Evolutionary conservation across 1,140 invertebrate species (phyloP).

Genomic region (Aphaenogaster ashmeadi): DNA sequence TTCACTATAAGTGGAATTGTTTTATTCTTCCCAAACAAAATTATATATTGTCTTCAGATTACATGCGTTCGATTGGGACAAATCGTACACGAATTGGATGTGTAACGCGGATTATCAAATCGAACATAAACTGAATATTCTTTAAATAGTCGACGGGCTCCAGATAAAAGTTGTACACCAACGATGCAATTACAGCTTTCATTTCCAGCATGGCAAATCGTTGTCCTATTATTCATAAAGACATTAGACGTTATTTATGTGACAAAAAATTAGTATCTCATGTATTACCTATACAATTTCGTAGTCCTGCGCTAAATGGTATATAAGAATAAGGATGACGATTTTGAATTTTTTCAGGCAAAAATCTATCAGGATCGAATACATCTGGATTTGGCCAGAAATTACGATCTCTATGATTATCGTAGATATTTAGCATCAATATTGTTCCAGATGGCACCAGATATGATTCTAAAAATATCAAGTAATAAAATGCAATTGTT

Average conservation of each 20-base stretch:
- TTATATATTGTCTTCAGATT: too few relatives aligned
- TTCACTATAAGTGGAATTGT: too few relatives aligned
- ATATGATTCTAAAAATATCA: not conserved
- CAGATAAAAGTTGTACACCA: constrained; percentile 79
- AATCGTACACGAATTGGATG: not conserved
- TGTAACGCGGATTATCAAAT: not conserved
- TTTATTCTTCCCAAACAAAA: too few relatives aligned
- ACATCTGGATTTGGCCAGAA: constrained; percentile 92
- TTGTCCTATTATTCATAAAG: constrained; percentile 87
- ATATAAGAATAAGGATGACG: constrained; percentile 89
- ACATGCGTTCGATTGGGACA: not conserved
- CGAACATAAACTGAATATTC: constrained; percentile 59
- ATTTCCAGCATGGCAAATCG: constrained; percentile 94
- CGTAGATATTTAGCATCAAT: constrained; percentile 85
- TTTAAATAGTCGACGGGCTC: constrained; percentile 81
- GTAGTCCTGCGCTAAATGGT: constrained; percentile 92
- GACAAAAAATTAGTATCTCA: constrained; percentile 69
- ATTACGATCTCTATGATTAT: constrained; percentile 90
- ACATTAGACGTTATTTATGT: not conserved
- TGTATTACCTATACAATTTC: constrained; percentile 93
- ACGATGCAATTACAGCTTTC: constrained; percentile 90
- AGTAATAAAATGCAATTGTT: not conserved
- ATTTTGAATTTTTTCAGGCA: constrained; percentile 86
- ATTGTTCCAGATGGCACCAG: not conserved
- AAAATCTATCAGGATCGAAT: constrained; percentile 93